Percentiles rank a stretch among this genome's conserved stretches.
These are phyloP conservation scores for Phallusia fumigata DNA, from an alignment of 23 tunicate species.

Conservation along the genomic window DNA sequence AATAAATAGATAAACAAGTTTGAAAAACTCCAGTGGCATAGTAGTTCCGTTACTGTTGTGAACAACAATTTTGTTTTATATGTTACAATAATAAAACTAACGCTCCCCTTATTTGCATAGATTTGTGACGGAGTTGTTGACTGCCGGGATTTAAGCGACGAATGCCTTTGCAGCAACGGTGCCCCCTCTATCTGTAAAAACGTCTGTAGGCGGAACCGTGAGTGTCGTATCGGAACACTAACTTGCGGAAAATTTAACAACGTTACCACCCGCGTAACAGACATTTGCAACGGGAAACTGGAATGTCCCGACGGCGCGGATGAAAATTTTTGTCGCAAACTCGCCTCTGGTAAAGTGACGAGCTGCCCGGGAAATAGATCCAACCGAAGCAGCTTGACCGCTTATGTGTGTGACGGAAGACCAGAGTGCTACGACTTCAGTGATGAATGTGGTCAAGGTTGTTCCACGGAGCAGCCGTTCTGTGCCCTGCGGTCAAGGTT, in stretches of 20 bases:
- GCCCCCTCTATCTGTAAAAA: slow-evolving; percentile 24
- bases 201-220: slow-evolving; percentile 13
- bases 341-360: neutral
- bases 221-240: slow-evolving; percentile 32
- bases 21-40: no score
- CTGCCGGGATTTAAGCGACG: slow-evolving; percentile 58
- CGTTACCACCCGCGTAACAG: neutral
- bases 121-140: slow-evolving; percentile 61
- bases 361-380: slow-evolving; percentile 34
- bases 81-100: no score
- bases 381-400: neutral
- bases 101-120: slow-evolving; percentile 3
- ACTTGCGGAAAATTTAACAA: slow-evolving; percentile 20
- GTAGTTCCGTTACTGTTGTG: no score
- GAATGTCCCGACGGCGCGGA: slow-evolving; percentile 41
- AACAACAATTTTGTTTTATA: no score
- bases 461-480: slow-evolving; percentile 15
- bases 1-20: no score
- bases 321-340: slow-evolving; percentile 36
- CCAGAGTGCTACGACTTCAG: slow-evolving; percentile 64
- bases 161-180: slow-evolving; percentile 45
- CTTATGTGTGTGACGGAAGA: slow-evolving; percentile 51
- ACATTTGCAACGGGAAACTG: slow-evolving; percentile 36
- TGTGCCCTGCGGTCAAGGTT: neutral
- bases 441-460: slow-evolving; percentile 51